phyloP scores from a whole-genome alignment of 23 tunicate species.

The Diplosoma virens region DNA sequence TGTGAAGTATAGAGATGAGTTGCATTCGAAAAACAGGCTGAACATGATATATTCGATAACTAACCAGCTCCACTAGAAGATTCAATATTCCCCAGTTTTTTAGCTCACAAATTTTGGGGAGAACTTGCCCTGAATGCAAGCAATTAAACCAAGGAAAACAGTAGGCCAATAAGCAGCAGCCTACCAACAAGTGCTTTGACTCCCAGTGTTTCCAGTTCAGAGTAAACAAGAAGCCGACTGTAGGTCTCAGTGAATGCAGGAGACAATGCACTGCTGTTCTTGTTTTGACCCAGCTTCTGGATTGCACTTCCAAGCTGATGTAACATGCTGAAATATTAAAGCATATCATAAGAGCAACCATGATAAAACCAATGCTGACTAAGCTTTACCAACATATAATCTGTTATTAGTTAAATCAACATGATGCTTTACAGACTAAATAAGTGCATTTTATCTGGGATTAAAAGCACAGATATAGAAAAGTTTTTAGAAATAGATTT shows the following conservation, averaged over 20 bases:
- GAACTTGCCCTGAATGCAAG: conserved; percentile 59
- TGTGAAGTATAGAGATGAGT: conserved; percentile 60
- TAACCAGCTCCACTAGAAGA: conserved; percentile 67
- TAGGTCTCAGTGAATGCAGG: conserved; percentile 95
- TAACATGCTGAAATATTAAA: conserved; percentile 50
- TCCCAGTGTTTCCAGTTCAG: conserved; percentile 79
- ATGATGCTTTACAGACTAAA: too few relatives aligned
- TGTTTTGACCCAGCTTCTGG: conserved; percentile 50
- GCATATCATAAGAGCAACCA: too few relatives aligned
- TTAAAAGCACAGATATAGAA: too few relatives aligned
- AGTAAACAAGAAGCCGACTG: conserved; percentile 79
- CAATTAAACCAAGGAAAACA: too few relatives aligned
- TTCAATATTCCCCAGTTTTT: conserved; percentile 59
- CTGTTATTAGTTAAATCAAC: too few relatives aligned
- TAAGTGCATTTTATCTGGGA: too few relatives aligned
- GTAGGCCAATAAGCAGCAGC: too few relatives aligned
- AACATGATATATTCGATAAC: conserved; percentile 78
- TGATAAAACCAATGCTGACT: too few relatives aligned
- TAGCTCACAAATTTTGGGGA: conserved; percentile 59
- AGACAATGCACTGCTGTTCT: conserved; percentile 42
- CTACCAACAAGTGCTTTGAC: conserved; percentile 68
- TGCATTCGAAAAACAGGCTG: conserved; percentile 65
- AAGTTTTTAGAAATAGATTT: too few relatives aligned
- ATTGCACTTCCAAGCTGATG: conserved; percentile 53
- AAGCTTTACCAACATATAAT: too few relatives aligned